A percentile compares a stretch with the other conserved stretches of the same genome.
These are phyloP conservation scores for Epinephelus fuscoguttatus DNA, from an alignment of 2,113 vertebrate species.

Conservation along the genomic window DNA sequence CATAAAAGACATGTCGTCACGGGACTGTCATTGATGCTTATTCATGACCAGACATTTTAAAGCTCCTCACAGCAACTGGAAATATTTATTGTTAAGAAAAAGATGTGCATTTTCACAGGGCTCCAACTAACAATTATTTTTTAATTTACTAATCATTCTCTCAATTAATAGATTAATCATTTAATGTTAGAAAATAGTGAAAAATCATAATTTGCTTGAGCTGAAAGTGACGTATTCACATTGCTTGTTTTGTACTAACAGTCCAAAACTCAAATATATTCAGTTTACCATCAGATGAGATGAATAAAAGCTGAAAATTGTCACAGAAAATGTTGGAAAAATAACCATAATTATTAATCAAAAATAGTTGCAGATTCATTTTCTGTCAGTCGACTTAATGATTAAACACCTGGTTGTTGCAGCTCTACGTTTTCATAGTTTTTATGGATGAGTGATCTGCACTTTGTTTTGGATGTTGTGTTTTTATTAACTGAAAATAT, in stretches of 20 bases:
- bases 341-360: too few relatives aligned
- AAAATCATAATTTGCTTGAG: background rate
- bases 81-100: background rate
- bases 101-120: background rate
- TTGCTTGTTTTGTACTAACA: too few relatives aligned
- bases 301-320: too few relatives aligned
- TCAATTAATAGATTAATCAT: background rate
- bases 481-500: background rate
- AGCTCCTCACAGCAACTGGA: background rate
- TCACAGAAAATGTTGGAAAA: too few relatives aligned
- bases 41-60: background rate
- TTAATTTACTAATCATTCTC: background rate
- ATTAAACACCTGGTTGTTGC: background rate
- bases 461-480: background rate
- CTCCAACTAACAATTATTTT: background rate
- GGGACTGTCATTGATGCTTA: background rate
- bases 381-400: background rate
- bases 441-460: slow-evolving; percentile 1
- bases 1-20: background rate
- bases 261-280: too few relatives aligned
- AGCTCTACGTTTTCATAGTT: background rate
- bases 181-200: background rate
- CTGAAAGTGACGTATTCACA: too few relatives aligned
- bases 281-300: too few relatives aligned
- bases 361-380: background rate